Base-by-base conservation (phyloP, 2,888 invertebrate genomes). In the Spialia ferax region DNA sequence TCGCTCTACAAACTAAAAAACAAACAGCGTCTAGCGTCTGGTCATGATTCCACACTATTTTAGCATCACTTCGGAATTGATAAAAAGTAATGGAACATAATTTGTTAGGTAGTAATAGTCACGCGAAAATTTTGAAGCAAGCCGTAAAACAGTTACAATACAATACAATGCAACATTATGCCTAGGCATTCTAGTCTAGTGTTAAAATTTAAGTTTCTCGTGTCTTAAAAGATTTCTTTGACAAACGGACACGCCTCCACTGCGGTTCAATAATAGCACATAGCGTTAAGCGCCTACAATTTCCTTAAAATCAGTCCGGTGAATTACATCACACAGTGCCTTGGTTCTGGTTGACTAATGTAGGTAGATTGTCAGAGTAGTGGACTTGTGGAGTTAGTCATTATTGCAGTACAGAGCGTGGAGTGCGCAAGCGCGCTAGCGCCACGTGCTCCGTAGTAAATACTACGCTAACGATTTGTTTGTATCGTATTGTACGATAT, bases 341-440 rank as follows among this genome's bases (percentile, higher is more conserved):
- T 26, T 4, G 69, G 77, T 79, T 80, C 69, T 73, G 76, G 73
- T 75, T 75, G 74, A 78, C 74, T 73, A 74, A 75, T 69, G 63
- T 65, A 69, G 66, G n/a, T n/a, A 52, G 11, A 35, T 35, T 35
- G 35, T 11, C 11, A 35, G 35, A 35, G 35, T 35, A 0, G 38
- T n/a, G n/a, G n/a, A n/a, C n/a, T 32, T 26, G 26, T 11, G 2
- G 32, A 38, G 73, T 76, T 76, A 72, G 71, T 77, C 75, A 73
- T 74, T 29, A 2, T n/a, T n/a, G n/a, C n/a, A n/a, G n/a, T n/a
- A n/a, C n/a, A n/a, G 71, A 78, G 73, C 79, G 81, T 80, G 80
- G 80, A 68, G 57, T 69, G 75, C 74, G 72, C 73, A 70, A 72
- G 77, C 69, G 70, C 61, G 68, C 15, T 54, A 72, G 70, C 70